A percentile compares a stretch with the other conserved stretches of the same genome.
These are phyloP conservation scores for Ctenopoma multispine DNA, from an alignment of 2,797 vertebrate genomes.

Conservation along the genomic window DNA sequence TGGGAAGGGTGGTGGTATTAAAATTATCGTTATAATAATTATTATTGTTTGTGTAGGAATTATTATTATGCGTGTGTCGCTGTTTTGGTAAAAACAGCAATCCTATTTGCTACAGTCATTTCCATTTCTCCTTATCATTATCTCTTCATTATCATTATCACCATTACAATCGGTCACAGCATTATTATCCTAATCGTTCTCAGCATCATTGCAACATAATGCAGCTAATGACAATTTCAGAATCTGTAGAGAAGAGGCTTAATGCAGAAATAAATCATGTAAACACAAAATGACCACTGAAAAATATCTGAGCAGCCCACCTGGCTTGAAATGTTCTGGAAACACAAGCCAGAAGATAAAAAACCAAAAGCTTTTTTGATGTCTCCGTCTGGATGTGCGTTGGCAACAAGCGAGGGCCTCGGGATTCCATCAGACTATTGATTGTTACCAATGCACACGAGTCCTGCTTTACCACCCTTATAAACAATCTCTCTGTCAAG, in stretches of 20 bases:
- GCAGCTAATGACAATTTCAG: conserved; percentile 70
- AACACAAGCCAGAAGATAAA: conserved; percentile 35
- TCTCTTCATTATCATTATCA: conserved; percentile 74
- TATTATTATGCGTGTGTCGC: conserved; percentile 24
- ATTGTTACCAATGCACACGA: conserved; percentile 63
- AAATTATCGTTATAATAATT: conserved; percentile 41
- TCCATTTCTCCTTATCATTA: conserved; percentile 66
- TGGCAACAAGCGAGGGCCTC: conserved; percentile 55
- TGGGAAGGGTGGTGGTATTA: conserved; percentile 20
- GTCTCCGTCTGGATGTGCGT: conserved; percentile 69
- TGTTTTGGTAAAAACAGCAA: conserved; percentile 52
- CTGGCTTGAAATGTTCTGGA: conserved; percentile 48
- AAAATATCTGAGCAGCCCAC: conserved; percentile 45
- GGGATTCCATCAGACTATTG: conserved; percentile 75
- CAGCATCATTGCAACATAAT: conserved; percentile 54
- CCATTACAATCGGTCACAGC: conserved; percentile 65
- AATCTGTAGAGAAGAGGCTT: conserved; percentile 23
- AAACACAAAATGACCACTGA: conserved; percentile 47
- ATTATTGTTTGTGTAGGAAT: conserved; percentile 49
- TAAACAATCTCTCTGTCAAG: conserved; percentile 76
- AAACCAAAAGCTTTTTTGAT: conserved; percentile 69
- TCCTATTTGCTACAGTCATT: conserved; percentile 60
- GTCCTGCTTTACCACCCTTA: conserved; percentile 76
- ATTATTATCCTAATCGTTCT: conserved; percentile 69
- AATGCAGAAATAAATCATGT: conserved; percentile 66